Evolutionary conservation across 64 coral and sea anemone genomes (phyloP), one percentile per base, ranked within the genome.

Genomic region (Hydrozoanthus tunicans): DNA sequence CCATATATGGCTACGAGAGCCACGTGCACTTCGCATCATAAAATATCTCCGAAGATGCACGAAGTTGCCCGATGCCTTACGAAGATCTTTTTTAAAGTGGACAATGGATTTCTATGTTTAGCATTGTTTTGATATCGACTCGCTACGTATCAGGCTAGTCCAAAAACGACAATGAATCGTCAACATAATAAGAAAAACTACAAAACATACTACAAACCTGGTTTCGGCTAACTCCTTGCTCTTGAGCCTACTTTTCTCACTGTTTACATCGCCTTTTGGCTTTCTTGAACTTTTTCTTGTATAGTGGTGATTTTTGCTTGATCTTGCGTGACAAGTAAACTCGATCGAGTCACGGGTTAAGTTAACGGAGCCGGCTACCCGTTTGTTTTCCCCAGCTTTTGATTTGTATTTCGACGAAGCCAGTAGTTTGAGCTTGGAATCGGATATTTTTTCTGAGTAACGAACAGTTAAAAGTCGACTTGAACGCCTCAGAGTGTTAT

Each of bases 1-100:
- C 84, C 84, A 75, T 88, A 88, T 88, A 88, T 88, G 84, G 82
- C 6, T 6, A 88, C n/a, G 4, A 75, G 24, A 24, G 9, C 67
- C 53, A 73, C 52, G 14, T 63, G 63, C 62, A 4, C 1, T 7
- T 62, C 27, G 12, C 9, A 51, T 56, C 24, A 27, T 25, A 11
- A 13, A 7, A 12, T 56, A 24, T 60, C 10, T 51, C 74, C 84
- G 84, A 70, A 74, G 61, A 9, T 62, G 32, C 13, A 88, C 84
- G 84, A 88, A 74, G n/a, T 13, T 6, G 70, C 17, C 55, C 84
- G 83, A 86, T 8, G 10, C 0, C 15, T 10, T 70, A 66, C 82
- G 84, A 73, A 60, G 24, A 51, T 57, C 6, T 86, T 56, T 12
- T 73, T 73, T 15, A 88, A 73, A 69, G 84, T 56, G 84, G 67